These are phyloP conservation scores for Oxycera nigricornis DNA, from an alignment of 2,888 invertebrate genomes.

Conservation along the genomic window DNA sequence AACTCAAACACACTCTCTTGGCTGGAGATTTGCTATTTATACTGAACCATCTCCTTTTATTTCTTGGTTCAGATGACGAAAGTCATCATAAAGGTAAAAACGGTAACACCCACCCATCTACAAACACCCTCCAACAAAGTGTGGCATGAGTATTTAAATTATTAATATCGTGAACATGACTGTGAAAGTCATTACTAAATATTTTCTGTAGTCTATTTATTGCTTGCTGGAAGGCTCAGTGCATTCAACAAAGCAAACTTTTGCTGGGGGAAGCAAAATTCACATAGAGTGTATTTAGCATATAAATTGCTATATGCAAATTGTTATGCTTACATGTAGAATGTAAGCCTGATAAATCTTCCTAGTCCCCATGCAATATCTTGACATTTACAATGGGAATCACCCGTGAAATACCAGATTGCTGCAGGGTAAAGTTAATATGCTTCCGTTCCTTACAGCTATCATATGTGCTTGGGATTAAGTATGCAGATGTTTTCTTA, in stretches of 20 bases:
- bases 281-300: constrained; percentile 5
- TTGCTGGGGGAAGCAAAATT: background rate
- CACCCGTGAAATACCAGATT: background rate
- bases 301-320: constrained; percentile 27
- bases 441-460: background rate
- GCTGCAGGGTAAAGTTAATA: background rate
- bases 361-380: background rate
- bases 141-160: background rate
- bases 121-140: background rate
- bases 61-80: too few species aligned
- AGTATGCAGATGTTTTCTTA: background rate
- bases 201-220: background rate
- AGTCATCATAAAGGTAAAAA: too few species aligned
- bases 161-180: background rate
- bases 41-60: too few species aligned
- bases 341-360: background rate
- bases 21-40: too few species aligned
- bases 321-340: background rate
- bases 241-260: background rate
- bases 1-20: too few species aligned
- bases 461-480: constrained; percentile 6
- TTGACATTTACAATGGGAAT: background rate
- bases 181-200: background rate
- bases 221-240: background rate
- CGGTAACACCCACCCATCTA: too few species aligned